Base-by-base conservation (phyloP, 2,888 invertebrate species). In the Pediacus dermestoides region DNA sequence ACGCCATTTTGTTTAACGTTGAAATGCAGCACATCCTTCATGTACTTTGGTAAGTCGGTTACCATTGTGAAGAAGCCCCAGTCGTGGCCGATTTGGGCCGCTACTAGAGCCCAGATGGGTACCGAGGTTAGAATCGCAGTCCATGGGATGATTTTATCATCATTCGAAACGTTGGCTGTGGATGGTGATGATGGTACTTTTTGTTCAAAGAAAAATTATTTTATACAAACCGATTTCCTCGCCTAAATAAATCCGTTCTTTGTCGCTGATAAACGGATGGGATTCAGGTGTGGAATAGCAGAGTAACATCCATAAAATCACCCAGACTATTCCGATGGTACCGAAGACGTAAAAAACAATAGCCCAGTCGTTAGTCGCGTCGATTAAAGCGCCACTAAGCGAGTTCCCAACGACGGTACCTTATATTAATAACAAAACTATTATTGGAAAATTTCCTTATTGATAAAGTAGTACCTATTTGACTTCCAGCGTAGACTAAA, bases 341-440 rank as follows among this genome's bases (percentile, higher is more conserved):
- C 88, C 88, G 59, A 88, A 88, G 25, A 88, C 74, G 57, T 88
- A 88, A 67, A 89, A 89, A 1, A 87, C 87, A 0, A 80, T 75
- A 8, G 80, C 74, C 88, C 87, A 88, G 9, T 80, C 79, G 1
- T 75, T 73, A 4, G 77, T 73, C 33, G 76, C 71, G 41, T 81
- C 74, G 32, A 87, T 76, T 4, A 88, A 70, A 3, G 82, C 60
- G 1, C 87, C 87, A 1, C 85, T 85, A 1, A 85, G 41, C 1
- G 75, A 66, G 32, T 78, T 80, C 1, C 81, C 79, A 35, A 81
- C 70, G 4, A 82, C 77, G 1, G 80, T 80, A 39, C 60, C 61
- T 57, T 14, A 32, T 39, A 39, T 25, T 6, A 32, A 32, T 11
- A 32, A 26, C 9, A 6, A 9, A 9, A 8, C 4, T 8, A 10